These are phyloP conservation scores for Aselliscus stoliczkanus DNA, from an alignment of 2,797 vertebrate species.

Conservation along the genomic window DNA sequence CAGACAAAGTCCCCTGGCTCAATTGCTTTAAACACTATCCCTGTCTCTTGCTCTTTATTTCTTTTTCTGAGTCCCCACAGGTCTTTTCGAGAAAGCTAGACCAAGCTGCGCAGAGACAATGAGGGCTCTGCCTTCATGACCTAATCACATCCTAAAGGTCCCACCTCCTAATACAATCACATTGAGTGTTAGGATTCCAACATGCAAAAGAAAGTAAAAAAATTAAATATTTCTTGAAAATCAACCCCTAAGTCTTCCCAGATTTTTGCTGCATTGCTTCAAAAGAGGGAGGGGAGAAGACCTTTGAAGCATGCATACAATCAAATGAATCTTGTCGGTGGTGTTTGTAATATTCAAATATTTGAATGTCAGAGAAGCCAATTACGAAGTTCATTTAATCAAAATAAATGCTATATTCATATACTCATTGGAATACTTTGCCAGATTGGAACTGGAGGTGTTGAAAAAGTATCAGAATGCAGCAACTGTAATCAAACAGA, in stretches of 20 bases:
- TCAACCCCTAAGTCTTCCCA: background rate
- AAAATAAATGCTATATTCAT: background rate
- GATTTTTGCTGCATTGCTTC: conserved; percentile 47
- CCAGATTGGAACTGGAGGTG: background rate
- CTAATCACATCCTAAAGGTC: background rate
- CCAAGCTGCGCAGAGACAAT: too few relatives aligned
- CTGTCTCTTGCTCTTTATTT: too few relatives aligned
- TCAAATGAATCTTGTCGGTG: background rate
- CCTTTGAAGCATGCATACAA: conserved; percentile 27
- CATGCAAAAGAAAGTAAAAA: background rate
- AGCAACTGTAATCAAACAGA: background rate
- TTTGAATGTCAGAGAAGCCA: background rate
- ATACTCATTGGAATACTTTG: background rate
- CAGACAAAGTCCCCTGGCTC: too few relatives aligned
- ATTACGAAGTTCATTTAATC: background rate
- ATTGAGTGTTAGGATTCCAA: background rate
- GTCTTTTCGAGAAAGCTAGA: too few relatives aligned
- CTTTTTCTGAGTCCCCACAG: too few relatives aligned
- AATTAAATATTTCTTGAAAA: background rate
- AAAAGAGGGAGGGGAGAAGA: conserved; percentile 47
- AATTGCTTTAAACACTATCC: too few relatives aligned
- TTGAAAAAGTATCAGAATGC: background rate
- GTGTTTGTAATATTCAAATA: background rate
- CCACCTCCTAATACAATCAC: background rate
- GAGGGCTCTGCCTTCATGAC: background rate